phyloP scores from a whole-genome alignment of 2,113 vertebrate species.

The Aptenodytes forsteri region DNA sequence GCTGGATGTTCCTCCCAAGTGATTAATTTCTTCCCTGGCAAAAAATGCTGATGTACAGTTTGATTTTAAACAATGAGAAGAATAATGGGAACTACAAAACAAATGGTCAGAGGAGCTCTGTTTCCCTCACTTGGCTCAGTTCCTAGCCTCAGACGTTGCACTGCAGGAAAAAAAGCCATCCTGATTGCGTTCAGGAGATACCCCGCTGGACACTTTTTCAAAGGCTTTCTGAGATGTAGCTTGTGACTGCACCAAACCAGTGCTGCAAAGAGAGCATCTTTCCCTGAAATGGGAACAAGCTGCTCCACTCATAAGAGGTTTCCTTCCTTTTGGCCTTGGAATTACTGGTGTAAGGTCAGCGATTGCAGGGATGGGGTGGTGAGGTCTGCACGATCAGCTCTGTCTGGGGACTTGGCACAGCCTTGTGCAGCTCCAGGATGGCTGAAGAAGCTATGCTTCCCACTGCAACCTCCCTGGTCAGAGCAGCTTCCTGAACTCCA shows the following conservation, averaged over 20 bases:
- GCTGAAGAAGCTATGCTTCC: neutral
- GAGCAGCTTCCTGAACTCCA: neutral
- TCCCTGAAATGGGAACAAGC: neutral
- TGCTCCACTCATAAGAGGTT: rapidly evolving
- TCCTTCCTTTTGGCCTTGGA: neutral
- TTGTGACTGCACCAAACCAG: neutral
- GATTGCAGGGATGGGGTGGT: neutral
- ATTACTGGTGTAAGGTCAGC: neutral
- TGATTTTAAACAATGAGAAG: neutral
- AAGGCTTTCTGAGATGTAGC: neutral
- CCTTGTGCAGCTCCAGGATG: neutral
- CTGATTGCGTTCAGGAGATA: neutral
- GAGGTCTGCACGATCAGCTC: neutral
- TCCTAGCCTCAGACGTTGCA: neutral
- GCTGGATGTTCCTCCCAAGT: neutral
- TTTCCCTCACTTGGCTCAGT: neutral
- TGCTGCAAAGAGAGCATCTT: neutral
- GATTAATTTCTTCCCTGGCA: neutral
- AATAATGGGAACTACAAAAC: neutral
- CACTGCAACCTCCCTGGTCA: rapidly evolving
- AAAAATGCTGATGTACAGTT: neutral
- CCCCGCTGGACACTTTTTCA: rapidly evolving
- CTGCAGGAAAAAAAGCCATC: neutral
- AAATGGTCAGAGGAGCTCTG: neutral
- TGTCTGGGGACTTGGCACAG: neutral